Percentiles rank a stretch among this genome's conserved stretches.
Conservation (phyloP, 2,113 vertebrate genomes). For the Cyprinodon brontotheroides region DNA sequence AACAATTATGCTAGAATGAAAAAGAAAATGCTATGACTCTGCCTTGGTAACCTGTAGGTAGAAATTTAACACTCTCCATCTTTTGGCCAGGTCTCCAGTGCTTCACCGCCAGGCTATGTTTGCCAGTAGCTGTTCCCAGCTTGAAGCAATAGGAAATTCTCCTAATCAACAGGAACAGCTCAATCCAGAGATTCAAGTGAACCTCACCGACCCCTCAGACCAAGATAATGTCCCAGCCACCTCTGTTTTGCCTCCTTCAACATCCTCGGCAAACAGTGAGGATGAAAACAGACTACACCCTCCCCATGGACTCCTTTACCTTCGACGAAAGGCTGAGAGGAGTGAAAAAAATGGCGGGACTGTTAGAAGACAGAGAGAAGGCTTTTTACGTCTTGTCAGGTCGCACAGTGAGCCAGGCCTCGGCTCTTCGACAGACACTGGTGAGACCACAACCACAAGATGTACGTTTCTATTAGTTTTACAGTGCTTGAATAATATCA, state of each 20-base stretch:
- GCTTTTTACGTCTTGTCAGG: constrained; percentile 73
- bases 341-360: constrained; percentile 60
- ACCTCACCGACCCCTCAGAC: constrained; percentile 63
- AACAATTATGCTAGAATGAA: not conserved
- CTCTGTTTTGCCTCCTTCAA: constrained; percentile 20
- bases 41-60: not conserved
- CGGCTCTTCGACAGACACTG: constrained; percentile 71
- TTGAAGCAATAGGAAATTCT: constrained; percentile 80
- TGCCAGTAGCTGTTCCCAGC: constrained; percentile 90
- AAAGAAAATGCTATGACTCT: too few species aligned
- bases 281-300: constrained; percentile 5
- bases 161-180: constrained; percentile 64
- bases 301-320: constrained; percentile 49
- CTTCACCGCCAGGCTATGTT: constrained; percentile 76
- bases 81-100: constrained; percentile 75
- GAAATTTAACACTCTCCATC: not conserved
- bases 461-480: not conserved
- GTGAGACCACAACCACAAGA: constrained; percentile 60
- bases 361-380: constrained; percentile 55
- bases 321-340: constrained; percentile 76
- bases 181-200: constrained; percentile 84
- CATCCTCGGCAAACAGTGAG: constrained; percentile 29
- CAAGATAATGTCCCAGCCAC: constrained; percentile 47
- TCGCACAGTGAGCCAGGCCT: constrained; percentile 93
- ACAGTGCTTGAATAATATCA: constrained; percentile 1